Base-by-base conservation (phyloP, 2,888 invertebrate species). In the Rhopalosiphum nymphaeae region DNA sequence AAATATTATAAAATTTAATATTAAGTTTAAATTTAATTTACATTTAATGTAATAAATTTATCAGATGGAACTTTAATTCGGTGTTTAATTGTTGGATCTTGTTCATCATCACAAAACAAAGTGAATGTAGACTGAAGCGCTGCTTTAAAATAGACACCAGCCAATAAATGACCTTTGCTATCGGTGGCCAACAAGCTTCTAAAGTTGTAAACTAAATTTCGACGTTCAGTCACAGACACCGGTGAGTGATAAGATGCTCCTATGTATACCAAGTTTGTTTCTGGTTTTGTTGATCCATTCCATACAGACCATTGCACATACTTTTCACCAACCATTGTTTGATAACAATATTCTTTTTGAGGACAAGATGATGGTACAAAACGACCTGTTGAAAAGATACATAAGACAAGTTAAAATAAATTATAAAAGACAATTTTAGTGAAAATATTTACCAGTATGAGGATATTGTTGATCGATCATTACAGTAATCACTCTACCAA, bases 81-180 rank as follows among this genome's bases (percentile, higher is more conserved):
- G 95, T 97, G 96, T 95, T 97, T 97, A 53, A 96, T 87, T 25
- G 21, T 91, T 44, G 86, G 67, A 87, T 91, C 89, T 86, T 86
- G 96, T 94, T 97, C 97, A 94, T 96, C 96, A 92, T 97, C 97
- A 95, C 97, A 97, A 96, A 98, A 98, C 95, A 98, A 96, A 0
- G 98, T 98, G 95, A 98, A 97, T 91, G 95, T 95, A 92, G 95
- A 95, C 92, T 95, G 95, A 87, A 95, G 95, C 95, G 95, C 97
- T 96, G 98, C 96, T 87, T 98, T 97, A 96, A 98, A 98, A 96
- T 98, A 98, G 94, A 99, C 96, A 46, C 98, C 98, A 91, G 98
- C 98, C 67, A 97, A 96, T 13, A 98, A 97, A 95, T 97, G 97
- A 91, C 98, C 98, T 95, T 98, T 98, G 95, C 97, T 97, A 96